These are phyloP conservation scores for Pterostichus niger DNA, from an alignment of 2,888 invertebrate genomes.

Conservation along the genomic window DNA sequence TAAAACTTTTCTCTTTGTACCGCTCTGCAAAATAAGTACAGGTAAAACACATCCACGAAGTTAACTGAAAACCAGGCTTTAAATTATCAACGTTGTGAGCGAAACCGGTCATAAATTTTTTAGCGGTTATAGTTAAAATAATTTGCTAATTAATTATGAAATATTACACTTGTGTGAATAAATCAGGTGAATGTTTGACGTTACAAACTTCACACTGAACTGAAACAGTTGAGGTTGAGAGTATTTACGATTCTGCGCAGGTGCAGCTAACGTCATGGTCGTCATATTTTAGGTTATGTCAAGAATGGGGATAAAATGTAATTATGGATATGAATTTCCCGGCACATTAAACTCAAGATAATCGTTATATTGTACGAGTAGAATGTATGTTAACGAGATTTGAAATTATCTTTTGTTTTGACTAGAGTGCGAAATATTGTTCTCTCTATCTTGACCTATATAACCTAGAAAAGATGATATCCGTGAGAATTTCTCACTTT, in stretches of 20 bases:
- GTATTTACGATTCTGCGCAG: conserved; percentile 3
- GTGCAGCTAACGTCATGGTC: conserved; percentile 18
- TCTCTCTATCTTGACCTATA: neutral
- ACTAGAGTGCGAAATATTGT: conserved; percentile 24
- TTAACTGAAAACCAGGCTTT: conserved; percentile 2
- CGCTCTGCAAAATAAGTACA: conserved; percentile 25
- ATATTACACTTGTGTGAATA: conserved; percentile 28
- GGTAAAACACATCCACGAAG: conserved; percentile 2
- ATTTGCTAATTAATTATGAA: conserved; percentile 45
- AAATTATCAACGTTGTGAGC: conserved; percentile 15
- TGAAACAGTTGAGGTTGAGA: neutral
- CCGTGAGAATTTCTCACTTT: neutral
- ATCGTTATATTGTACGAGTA: conserved; percentile 24
- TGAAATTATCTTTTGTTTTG: conserved; percentile 23
- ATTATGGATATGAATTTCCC: conserved; percentile 48
- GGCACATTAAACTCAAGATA: conserved; percentile 26
- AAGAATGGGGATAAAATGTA: conserved; percentile 38
- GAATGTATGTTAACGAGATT: conserved; percentile 33
- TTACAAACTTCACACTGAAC: neutral
- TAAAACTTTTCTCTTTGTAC: conserved; percentile 40
- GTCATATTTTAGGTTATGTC: conserved; percentile 42
- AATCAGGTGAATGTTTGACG: conserved; percentile 7
- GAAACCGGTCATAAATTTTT: conserved; percentile 19
- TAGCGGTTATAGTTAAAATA: conserved; percentile 13
- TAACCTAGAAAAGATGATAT: neutral